A percentile compares a stretch with the other conserved stretches of the same genome.
Conservation (phyloP, 2,888 invertebrate species). For the Platycheirus rosarum region DNA sequence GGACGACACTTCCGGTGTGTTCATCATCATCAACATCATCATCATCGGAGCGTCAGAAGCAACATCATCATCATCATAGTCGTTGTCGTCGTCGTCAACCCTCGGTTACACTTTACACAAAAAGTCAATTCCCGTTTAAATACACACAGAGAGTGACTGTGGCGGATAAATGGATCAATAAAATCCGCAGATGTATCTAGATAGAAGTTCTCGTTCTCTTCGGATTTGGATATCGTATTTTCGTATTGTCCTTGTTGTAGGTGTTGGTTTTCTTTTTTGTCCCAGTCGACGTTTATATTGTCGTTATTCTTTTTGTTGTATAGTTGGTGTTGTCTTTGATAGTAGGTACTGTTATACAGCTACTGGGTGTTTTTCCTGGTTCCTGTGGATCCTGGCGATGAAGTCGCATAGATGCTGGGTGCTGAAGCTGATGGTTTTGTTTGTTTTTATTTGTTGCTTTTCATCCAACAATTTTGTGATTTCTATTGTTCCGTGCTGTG, state of each 20-base stretch:
- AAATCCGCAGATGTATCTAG: slow-evolving; percentile 72
- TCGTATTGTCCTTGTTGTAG: slow-evolving; percentile 17
- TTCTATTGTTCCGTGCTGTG: slow-evolving; percentile 60
- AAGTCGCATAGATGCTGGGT: slow-evolving; percentile 18
- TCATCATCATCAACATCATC: slow-evolving; percentile 57
- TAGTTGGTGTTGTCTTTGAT: slow-evolving; percentile 41
- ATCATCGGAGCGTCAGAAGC: slow-evolving; percentile 7
- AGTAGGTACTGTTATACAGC: background rate
- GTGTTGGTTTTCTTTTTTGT: slow-evolving; percentile 36
- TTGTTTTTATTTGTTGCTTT: slow-evolving; percentile 73
- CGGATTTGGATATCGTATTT: slow-evolving; percentile 4
- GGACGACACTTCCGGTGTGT: slow-evolving; percentile 52
- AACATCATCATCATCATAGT: slow-evolving; percentile 11
- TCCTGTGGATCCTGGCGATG: background rate
- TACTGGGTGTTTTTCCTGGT: background rate
- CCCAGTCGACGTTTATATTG: slow-evolving; percentile 42
- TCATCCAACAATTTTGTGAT: slow-evolving; percentile 62
- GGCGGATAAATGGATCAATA: slow-evolving; percentile 74
- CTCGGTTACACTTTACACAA: slow-evolving; percentile 59
- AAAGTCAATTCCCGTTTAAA: slow-evolving; percentile 66
- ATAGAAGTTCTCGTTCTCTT: slow-evolving; percentile 27
- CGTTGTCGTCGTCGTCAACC: slow-evolving; percentile 30
- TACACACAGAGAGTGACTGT: slow-evolving; percentile 61
- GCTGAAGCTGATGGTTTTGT: slow-evolving; percentile 47
- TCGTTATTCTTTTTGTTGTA: slow-evolving; percentile 59